Evolutionary conservation across 2,113 vertebrate genomes (phyloP).

Genomic region (Tragelaphus strepsiceros): DNA sequence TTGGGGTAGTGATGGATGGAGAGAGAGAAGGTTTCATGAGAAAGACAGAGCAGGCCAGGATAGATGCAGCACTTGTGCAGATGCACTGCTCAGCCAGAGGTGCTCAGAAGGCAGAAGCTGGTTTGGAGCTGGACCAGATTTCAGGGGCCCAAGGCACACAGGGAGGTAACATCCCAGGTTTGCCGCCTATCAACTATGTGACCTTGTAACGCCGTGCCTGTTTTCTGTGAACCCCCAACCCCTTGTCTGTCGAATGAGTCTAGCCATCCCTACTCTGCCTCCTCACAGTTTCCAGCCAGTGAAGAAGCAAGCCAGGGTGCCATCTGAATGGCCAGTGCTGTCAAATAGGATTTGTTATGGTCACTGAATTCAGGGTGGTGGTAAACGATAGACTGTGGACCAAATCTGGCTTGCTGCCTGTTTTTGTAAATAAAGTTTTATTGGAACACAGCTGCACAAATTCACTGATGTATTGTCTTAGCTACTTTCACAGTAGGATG

Average conservation of each 20-base stretch:
- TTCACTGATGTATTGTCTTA: rapidly evolving
- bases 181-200: not conserved
- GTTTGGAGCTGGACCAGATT: not conserved
- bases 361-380: not conserved
- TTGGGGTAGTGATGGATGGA: not conserved
- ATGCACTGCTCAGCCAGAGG: rapidly evolving
- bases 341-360: not conserved
- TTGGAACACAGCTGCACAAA: rapidly evolving
- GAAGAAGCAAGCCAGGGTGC: not conserved
- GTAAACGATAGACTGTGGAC: no score
- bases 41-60: not conserved
- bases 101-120: not conserved
- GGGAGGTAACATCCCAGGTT: not conserved
- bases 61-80: rapidly evolving
- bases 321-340: rapidly evolving
- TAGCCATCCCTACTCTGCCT: not conserved
- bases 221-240: not conserved
- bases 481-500: not conserved
- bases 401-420: not conserved
- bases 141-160: no score
- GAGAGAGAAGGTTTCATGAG: not conserved
- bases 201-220: not conserved
- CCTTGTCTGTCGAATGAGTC: rapidly evolving
- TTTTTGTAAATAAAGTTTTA: not conserved
- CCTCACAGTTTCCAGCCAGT: not conserved